Evolutionary conservation across 1,140 invertebrate genomes (phyloP).

Genomic region (Ooceraea biroi): DNA sequence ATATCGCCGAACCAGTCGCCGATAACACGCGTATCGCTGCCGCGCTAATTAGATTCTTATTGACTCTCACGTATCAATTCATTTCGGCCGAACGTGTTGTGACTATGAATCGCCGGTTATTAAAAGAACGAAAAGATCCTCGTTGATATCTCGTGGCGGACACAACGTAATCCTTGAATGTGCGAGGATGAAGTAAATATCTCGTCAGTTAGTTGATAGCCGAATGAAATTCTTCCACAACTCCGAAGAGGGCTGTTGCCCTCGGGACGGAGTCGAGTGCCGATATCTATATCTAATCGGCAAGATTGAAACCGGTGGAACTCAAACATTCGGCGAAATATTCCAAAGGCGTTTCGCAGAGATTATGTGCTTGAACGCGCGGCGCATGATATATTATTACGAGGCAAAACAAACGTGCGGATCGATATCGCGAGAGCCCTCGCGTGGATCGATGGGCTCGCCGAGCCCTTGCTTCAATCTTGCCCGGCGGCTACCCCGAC

Average conservation of each 20-base stretch:
- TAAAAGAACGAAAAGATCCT: background rate
- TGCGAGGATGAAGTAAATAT: background rate
- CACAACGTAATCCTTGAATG: background rate
- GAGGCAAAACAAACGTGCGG: constrained; percentile 14
- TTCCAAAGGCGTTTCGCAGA: constrained; percentile 43
- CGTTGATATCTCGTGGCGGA: background rate
- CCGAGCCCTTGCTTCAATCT: constrained; percentile 12
- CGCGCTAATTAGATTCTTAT: constrained; percentile 50
- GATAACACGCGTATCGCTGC: background rate
- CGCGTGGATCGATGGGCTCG: background rate
- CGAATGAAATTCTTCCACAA: background rate
- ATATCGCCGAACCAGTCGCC: background rate
- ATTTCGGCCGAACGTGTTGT: background rate
- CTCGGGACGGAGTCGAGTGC: background rate
- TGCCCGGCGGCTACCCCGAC: background rate
- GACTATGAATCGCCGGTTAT: constrained; percentile 3
- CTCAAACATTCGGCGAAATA: constrained; percentile 34
- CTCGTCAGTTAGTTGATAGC: background rate
- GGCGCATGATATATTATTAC: constrained; percentile 1
- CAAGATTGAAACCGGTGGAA: constrained; percentile 4
- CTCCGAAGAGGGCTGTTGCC: background rate
- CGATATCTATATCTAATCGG: constrained; percentile 18
- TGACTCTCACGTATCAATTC: constrained; percentile 18
- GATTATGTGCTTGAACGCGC: background rate
- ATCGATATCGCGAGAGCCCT: constrained; percentile 1